Evolutionary conservation across 2,888 invertebrate species (phyloP).

Genomic region (Ennomos erosarius): DNA sequence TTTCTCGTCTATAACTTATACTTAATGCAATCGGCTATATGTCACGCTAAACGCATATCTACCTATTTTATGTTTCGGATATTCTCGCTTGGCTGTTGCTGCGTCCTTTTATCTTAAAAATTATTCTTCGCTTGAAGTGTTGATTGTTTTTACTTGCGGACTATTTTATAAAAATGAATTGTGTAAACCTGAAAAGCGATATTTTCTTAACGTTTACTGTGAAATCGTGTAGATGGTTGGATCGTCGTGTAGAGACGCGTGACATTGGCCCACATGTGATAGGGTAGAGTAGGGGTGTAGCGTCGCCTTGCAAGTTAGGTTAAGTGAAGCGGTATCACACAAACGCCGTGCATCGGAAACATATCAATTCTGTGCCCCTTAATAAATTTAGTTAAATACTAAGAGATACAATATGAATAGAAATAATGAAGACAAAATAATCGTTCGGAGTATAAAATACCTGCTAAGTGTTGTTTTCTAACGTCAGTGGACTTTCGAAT

Average conservation of each 20-base stretch:
- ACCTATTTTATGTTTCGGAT: slow-evolving; percentile 57
- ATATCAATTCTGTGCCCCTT: slow-evolving; percentile 93
- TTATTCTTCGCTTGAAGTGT: slow-evolving; percentile 53
- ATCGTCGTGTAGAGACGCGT: slow-evolving; percentile 67
- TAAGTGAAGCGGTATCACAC: slow-evolving; percentile 85
- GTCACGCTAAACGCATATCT: slow-evolving; percentile 72
- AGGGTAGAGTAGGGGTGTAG: slow-evolving; percentile 82
- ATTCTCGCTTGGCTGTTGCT: slow-evolving; percentile 65
- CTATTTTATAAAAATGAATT: slow-evolving; percentile 45
- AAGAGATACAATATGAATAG: slow-evolving; percentile 83
- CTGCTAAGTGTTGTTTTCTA: slow-evolving; percentile 81
- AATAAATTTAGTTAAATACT: slow-evolving; percentile 85
- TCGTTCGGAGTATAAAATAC: slow-evolving; percentile 82
- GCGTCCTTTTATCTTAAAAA: slow-evolving; percentile 49
- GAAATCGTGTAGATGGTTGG: slow-evolving; percentile 73
- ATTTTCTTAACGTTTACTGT: slow-evolving; percentile 75
- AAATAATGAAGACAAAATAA: slow-evolving; percentile 78
- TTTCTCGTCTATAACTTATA: slow-evolving; percentile 75
- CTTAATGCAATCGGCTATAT: slow-evolving; percentile 80
- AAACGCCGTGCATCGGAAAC: slow-evolving; percentile 90
- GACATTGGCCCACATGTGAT: slow-evolving; percentile 83
- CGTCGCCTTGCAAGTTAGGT: slow-evolving; percentile 83
- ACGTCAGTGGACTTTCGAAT: slow-evolving; percentile 66
- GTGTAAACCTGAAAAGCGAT: slow-evolving; percentile 53
- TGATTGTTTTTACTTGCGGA: slow-evolving; percentile 44